Conservation (phyloP, 2,113 vertebrate genomes). For the Eleginops maclovinus region DNA sequence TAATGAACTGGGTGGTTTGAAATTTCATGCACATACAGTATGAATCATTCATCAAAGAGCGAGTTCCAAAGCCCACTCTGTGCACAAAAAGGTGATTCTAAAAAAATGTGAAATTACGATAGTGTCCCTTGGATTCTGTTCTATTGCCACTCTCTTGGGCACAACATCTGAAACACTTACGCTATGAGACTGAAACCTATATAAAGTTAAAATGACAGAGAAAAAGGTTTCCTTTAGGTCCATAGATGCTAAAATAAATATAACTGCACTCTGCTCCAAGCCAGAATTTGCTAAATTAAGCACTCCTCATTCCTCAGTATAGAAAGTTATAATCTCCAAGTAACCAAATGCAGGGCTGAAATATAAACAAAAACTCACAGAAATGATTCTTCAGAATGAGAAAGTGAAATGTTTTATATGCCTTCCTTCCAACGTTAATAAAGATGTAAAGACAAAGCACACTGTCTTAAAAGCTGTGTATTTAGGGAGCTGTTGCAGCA, state of each 20-base stretch:
- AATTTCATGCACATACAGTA: constrained; percentile 42
- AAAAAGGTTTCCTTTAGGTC: neutral
- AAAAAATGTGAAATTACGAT: constrained; percentile 47
- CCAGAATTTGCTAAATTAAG: neutral
- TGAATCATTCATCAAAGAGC: constrained; percentile 71
- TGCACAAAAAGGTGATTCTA: constrained; percentile 14
- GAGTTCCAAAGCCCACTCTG: constrained; percentile 54
- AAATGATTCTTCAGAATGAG: neutral
- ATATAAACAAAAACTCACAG: neutral
- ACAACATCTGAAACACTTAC: neutral
- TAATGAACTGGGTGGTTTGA: constrained; percentile 44
- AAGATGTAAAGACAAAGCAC: neutral
- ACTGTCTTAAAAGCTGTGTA: neutral
- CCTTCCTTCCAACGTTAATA: neutral
- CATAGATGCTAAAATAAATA: neutral
- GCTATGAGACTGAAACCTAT: neutral
- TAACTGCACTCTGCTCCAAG: neutral
- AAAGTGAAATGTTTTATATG: neutral
- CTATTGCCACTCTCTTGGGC: constrained; percentile 6
- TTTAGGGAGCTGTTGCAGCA: neutral
- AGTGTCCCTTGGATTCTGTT: constrained; percentile 23
- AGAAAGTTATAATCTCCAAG: neutral
- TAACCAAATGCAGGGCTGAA: neutral
- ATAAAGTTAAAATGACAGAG: neutral
- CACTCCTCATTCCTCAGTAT: neutral